phyloP scores from a whole-genome alignment of 2,797 vertebrate genomes.

The Enteromius mattozi region DNA sequence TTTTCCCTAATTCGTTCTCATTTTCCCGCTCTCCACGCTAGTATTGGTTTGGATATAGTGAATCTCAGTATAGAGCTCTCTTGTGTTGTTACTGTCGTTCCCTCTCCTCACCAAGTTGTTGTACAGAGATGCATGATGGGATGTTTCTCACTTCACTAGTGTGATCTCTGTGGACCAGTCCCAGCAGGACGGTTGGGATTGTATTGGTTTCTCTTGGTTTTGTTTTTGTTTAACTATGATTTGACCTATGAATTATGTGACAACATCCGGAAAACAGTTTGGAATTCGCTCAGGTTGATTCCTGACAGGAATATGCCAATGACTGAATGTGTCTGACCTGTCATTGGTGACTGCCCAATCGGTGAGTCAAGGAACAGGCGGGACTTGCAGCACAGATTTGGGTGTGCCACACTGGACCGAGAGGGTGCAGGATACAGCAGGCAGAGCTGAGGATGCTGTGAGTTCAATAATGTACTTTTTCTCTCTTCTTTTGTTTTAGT shows the following conservation, averaged over 20 bases:
- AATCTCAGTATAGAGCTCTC: constrained; percentile 63
- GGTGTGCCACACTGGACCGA: constrained; percentile 50
- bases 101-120: constrained; percentile 67
- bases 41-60: constrained; percentile 61
- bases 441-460: constrained; percentile 68
- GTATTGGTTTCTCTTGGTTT: constrained; percentile 39
- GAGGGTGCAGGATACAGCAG: constrained; percentile 36
- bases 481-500: constrained; percentile 62
- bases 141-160: constrained; percentile 50
- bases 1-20: constrained; percentile 35
- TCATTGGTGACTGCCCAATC: constrained; percentile 76
- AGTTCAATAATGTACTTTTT: constrained; percentile 68
- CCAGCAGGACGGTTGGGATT: constrained; percentile 64
- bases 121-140: constrained; percentile 73
- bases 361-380: constrained; percentile 68
- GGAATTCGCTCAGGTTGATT: constrained; percentile 84
- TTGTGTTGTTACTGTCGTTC: constrained; percentile 66
- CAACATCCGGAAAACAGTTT: constrained; percentile 78
- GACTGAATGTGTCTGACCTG: constrained; percentile 82
- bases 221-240: not conserved
- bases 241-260: constrained; percentile 72
- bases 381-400: constrained; percentile 56
- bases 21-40: constrained; percentile 34
- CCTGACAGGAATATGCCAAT: constrained; percentile 74
- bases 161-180: constrained; percentile 78